Conservation (phyloP, 2,888 invertebrate genomes). For the Poecilobothrus nobilitatus region DNA sequence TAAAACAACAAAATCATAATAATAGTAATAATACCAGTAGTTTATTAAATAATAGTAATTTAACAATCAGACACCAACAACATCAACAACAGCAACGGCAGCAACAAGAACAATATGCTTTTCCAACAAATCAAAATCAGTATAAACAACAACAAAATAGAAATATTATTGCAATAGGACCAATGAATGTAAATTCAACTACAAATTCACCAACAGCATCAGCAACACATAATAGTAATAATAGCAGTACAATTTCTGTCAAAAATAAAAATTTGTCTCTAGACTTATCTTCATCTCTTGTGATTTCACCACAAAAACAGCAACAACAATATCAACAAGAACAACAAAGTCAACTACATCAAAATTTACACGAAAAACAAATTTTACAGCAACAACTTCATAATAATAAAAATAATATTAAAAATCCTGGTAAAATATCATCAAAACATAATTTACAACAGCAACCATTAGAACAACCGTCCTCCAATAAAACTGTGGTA, state of each 20-base stretch:
- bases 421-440: neutral
- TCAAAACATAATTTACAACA: conserved; percentile 14
- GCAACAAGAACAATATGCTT: conserved; percentile 8
- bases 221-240: conserved; percentile 7
- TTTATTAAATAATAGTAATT: conserved; percentile 11
- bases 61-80: conserved; percentile 15
- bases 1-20: conserved; percentile 17
- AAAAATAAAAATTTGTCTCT: conserved; percentile 17
- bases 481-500: conserved; percentile 22
- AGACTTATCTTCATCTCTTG: conserved; percentile 10
- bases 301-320: conserved; percentile 7
- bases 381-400: conserved; percentile 15
- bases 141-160: conserved; percentile 7
- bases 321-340: conserved; percentile 17
- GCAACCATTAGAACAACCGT: conserved; percentile 23
- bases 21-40: conserved; percentile 19
- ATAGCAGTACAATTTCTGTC: conserved; percentile 17
- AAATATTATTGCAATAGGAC: neutral
- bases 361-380: neutral
- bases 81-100: conserved; percentile 13
- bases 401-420: conserved; percentile 12
- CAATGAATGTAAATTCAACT: conserved; percentile 8
- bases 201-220: neutral
- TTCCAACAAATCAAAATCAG: neutral
- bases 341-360: conserved; percentile 19